These are phyloP conservation scores for Gila orcuttii DNA, from an alignment of 2,113 vertebrate species.

Conservation along the genomic window DNA sequence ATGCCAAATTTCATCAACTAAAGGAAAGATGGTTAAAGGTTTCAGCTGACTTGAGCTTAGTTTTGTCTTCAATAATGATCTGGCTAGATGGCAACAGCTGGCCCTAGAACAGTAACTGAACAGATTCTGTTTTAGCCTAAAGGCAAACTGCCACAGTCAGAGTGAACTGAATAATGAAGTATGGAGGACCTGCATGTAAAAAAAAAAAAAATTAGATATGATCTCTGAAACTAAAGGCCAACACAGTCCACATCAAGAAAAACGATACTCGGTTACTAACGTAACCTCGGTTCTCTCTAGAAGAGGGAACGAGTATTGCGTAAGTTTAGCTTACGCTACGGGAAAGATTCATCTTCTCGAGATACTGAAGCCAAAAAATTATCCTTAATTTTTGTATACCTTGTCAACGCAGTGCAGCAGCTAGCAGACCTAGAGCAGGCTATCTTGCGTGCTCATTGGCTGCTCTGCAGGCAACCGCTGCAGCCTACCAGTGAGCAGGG, in stretches of 20 bases:
- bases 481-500: no score
- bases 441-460: no score
- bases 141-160: not conserved
- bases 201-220: not conserved
- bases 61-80: conserved; percentile 7
- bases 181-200: not conserved
- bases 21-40: not conserved
- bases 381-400: no score
- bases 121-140: not conserved
- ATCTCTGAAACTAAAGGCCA: not conserved
- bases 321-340: no score
- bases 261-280: no score
- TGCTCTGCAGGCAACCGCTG: no score
- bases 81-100: conserved; percentile 16
- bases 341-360: no score
- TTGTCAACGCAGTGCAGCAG: no score
- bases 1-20: not conserved
- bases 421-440: no score
- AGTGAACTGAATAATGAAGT: not conserved
- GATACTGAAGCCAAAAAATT: no score
- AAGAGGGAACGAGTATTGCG: no score
- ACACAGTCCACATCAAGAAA: not conserved
- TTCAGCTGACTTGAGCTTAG: conserved; percentile 9
- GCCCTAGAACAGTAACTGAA: conserved; percentile 15
- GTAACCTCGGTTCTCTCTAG: no score